Evolutionary conservation across 2,797 vertebrate genomes (phyloP).

Genomic region (Sebastes itinus): DNA sequence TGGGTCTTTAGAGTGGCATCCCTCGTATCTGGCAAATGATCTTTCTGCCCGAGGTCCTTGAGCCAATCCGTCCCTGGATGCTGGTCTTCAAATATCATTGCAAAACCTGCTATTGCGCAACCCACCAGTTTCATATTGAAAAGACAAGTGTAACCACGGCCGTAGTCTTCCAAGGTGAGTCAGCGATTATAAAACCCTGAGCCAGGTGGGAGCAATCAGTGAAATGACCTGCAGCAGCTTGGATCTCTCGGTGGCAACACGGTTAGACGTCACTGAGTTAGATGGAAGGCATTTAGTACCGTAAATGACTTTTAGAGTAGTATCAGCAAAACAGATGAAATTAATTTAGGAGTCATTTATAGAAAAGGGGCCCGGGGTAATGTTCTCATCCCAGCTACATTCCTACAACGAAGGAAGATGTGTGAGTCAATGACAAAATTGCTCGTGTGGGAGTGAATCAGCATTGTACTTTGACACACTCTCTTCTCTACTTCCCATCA

Average conservation of each 20-base stretch:
- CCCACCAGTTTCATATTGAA: too few species aligned
- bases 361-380: constrained; percentile 11
- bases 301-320: constrained; percentile 24
- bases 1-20: not conserved
- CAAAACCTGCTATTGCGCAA: not conserved
- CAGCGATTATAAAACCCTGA: not conserved
- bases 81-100: not conserved
- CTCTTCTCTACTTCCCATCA: constrained; percentile 14
- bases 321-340: constrained; percentile 25
- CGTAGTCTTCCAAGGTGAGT: not conserved
- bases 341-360: constrained; percentile 40
- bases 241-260: constrained; percentile 1
- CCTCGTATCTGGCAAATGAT: not conserved
- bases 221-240: constrained; percentile 21
- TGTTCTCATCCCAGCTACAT: constrained; percentile 22
- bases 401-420: constrained; percentile 25
- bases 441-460: constrained; percentile 52
- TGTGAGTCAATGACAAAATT: constrained; percentile 53
- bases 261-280: not conserved
- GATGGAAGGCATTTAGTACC: constrained; percentile 2
- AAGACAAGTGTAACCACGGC: too few species aligned
- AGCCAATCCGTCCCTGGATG: not conserved
- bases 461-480: constrained; percentile 42
- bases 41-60: not conserved
- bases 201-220: constrained; percentile 12